phyloP scores from a whole-genome alignment of 92 coral and sea anemone species.

The Porites cylindrica region DNA sequence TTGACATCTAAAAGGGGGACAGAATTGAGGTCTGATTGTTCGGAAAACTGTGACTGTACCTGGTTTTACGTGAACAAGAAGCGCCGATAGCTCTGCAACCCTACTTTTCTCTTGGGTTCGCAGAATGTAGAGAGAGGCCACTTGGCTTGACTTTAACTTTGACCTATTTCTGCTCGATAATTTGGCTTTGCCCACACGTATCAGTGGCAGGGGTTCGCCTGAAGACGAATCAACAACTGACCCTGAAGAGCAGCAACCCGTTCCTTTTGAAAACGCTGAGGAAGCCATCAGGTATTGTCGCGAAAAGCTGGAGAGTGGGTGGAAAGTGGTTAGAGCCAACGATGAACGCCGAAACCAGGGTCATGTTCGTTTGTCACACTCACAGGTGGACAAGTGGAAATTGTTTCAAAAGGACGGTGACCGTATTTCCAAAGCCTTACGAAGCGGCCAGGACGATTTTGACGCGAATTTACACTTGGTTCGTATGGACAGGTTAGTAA shows the following conservation, averaged over 20 bases:
- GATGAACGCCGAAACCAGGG: background rate
- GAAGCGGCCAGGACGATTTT: background rate
- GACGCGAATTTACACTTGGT: background rate
- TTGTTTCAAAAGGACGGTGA: background rate
- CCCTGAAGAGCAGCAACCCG: background rate
- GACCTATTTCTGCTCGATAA: background rate
- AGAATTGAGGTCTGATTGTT: background rate
- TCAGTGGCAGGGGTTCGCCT: background rate
- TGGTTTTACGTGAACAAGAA: too few relatives aligned
- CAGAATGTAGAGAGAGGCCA: background rate
- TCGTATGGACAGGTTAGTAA: background rate
- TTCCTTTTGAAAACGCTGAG: background rate
- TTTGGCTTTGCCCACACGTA: background rate
- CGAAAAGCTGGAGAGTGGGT: background rate
- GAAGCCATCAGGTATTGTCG: background rate
- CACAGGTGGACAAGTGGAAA: background rate
- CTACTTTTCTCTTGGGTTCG: background rate
- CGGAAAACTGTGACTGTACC: too few relatives aligned
- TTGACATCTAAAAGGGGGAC: background rate
- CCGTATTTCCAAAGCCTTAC: background rate
- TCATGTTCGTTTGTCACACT: too few relatives aligned
- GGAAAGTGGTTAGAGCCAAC: background rate
- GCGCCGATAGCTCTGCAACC: background rate
- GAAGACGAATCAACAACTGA: background rate
- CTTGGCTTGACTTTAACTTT: background rate